These are phyloP conservation scores for Ornithorhynchus anatinus DNA, from an alignment of 2,113 vertebrate genomes.

Conservation along the genomic window DNA sequence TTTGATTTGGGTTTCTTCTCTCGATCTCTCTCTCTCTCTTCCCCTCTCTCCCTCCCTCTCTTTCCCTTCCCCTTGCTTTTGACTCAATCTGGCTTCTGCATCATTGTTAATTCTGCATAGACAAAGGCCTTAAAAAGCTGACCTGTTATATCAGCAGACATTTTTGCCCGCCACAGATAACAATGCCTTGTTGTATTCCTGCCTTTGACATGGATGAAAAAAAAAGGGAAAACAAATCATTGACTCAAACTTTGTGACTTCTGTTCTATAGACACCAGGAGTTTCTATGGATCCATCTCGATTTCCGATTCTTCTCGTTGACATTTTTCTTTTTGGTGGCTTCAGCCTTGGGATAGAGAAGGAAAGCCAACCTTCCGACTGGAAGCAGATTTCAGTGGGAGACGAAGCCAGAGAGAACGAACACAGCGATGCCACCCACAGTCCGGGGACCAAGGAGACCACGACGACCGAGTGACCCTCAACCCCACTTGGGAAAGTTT, in stretches of 20 bases:
- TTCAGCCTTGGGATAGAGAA: conserved; percentile 57
- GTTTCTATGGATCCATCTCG: conserved; percentile 78
- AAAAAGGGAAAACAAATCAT: conserved; percentile 79
- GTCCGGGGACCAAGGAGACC: conserved; percentile 37
- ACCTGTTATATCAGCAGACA: conserved; percentile 80
- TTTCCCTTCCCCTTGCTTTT: conserved; percentile 66
- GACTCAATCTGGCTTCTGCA: conserved; percentile 80
- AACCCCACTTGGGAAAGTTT: conserved; percentile 21
- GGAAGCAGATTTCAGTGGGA: conserved; percentile 58
- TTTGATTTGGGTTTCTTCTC: conserved; percentile 53
- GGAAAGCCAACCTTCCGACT: conserved; percentile 61
- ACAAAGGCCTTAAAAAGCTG: conserved; percentile 92
- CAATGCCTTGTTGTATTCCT: conserved; percentile 82
- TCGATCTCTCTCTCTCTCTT: conserved; percentile 45
- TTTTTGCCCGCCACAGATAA: conserved; percentile 79
- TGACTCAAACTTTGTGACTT: conserved; percentile 73
- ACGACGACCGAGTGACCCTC: conserved; percentile 48
- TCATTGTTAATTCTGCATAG: conserved; percentile 84
- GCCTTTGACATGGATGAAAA: conserved; percentile 84
- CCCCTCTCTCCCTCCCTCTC: conserved; percentile 28
- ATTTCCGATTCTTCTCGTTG: conserved; percentile 62
- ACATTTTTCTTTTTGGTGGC: conserved; percentile 55
- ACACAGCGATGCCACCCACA: conserved; percentile 39
- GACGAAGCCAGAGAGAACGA: conserved; percentile 64
- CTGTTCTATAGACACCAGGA: conserved; percentile 75